Conservation (phyloP, 2,113 vertebrate genomes). For the Tenebrosternarchus preto region DNA sequence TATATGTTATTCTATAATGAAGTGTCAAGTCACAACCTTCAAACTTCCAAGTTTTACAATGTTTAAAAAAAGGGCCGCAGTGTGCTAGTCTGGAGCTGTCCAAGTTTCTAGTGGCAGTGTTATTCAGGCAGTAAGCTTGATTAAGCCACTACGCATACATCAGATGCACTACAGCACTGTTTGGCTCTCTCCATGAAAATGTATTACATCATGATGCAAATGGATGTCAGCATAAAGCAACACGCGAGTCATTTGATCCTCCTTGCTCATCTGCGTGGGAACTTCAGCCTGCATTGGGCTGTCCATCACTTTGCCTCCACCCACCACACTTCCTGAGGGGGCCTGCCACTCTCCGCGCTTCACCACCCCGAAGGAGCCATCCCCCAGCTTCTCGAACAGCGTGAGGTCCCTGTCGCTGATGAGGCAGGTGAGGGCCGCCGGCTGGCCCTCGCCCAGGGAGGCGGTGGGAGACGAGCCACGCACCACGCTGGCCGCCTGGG, state of each 20-base stretch:
- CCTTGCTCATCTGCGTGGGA: neutral
- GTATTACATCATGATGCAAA: neutral
- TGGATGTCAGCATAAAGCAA: neutral
- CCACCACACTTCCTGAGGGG: slow-evolving; percentile 86
- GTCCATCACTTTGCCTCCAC: slow-evolving; percentile 43
- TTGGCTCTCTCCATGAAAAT: neutral
- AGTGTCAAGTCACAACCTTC: no score
- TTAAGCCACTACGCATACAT: neutral
- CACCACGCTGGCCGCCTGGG: slow-evolving; percentile 72
- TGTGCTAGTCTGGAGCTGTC: no score
- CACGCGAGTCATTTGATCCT: neutral
- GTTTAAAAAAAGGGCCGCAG: no score
- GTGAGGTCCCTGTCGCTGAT: slow-evolving; percentile 90
- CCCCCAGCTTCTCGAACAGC: slow-evolving; percentile 90
- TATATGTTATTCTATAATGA: no score
- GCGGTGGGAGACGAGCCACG: slow-evolving; percentile 72
- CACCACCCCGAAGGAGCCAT: slow-evolving; percentile 94
- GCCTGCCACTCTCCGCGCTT: slow-evolving; percentile 92
- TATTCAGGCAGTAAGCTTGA: no score
- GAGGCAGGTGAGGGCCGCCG: slow-evolving; percentile 89
- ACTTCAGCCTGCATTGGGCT: neutral
- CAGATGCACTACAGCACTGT: no score
- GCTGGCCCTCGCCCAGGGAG: slow-evolving; percentile 60
- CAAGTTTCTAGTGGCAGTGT: no score
- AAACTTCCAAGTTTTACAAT: no score